A percentile compares a stretch with the other conserved stretches of the same genome.
phyloP scores from a whole-genome alignment of 2,888 invertebrate species.

The Malacosoma neustria region DNA sequence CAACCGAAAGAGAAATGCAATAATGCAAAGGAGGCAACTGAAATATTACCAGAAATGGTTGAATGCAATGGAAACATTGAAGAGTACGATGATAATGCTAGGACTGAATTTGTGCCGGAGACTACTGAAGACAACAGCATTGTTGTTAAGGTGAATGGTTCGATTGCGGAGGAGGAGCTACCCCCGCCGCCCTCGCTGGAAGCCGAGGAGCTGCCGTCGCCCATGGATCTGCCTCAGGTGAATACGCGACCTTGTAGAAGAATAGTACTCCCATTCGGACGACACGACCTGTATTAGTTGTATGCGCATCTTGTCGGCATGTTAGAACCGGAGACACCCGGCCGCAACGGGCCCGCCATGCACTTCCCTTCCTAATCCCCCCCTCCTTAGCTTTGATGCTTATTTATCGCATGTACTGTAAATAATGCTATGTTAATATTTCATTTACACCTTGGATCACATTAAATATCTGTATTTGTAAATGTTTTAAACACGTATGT shows the following conservation, averaged over 20 bases:
- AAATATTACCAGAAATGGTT: conserved; percentile 17
- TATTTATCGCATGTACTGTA: no score
- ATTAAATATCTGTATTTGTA: no score
- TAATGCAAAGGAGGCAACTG: conserved; percentile 26
- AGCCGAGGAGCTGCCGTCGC: conserved; percentile 17
- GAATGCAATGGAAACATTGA: conserved; percentile 38
- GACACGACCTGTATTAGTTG: conserved; percentile 41
- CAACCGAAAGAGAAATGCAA: conserved; percentile 24
- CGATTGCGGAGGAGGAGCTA: conserved; percentile 12
- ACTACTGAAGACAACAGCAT: conserved; percentile 7
- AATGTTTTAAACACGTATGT: no score
- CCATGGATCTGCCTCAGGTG: conserved; percentile 45
- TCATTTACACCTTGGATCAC: no score
- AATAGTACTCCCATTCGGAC: conserved; percentile 32
- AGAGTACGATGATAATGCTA: conserved; percentile 5
- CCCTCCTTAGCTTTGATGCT: neutral
- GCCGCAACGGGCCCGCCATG: conserved; percentile 8
- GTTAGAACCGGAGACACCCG: conserved; percentile 43
- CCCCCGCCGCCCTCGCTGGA: conserved; percentile 28
- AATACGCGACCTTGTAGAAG: conserved; percentile 63
- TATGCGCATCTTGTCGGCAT: conserved; percentile 63
- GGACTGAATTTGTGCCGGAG: no score
- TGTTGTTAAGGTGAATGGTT: conserved; percentile 17
- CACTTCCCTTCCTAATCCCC: conserved; percentile 5
- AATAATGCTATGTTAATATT: no score